phyloP scores from a whole-genome alignment of 2,888 invertebrate species.

The Dexiosoma caninum region DNA sequence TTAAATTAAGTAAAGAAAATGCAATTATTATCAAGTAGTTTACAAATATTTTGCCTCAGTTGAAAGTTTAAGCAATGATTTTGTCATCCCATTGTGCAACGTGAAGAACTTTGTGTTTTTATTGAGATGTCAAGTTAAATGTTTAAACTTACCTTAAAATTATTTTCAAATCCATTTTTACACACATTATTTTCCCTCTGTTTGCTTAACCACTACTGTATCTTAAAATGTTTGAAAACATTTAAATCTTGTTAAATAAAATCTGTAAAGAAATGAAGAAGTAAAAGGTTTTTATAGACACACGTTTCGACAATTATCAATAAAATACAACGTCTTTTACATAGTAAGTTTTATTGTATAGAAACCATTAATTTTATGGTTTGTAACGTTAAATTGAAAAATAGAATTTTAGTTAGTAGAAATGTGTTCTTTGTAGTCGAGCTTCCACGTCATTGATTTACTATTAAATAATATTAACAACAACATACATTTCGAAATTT shows the following conservation, averaged over 20 bases:
- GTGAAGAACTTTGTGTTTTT: no score
- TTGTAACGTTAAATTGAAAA: background rate
- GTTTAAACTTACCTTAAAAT: conserved; percentile 54
- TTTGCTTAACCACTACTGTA: background rate
- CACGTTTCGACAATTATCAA: conserved; percentile 2
- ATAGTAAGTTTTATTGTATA: background rate
- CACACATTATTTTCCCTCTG: background rate
- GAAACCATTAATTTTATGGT: background rate
- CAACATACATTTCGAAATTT: no score
- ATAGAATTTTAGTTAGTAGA: no score
- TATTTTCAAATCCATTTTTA: conserved; percentile 45
- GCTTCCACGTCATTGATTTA: no score
- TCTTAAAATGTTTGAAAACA: conserved; percentile 3
- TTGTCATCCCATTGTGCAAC: no score
- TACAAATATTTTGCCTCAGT: no score
- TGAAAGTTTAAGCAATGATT: no score
- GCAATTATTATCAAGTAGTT: no score
- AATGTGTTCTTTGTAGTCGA: no score
- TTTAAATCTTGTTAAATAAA: conserved; percentile 12
- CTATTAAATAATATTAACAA: no score
- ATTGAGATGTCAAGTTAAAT: no score
- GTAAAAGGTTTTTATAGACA: background rate
- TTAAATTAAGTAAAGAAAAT: no score
- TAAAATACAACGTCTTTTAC: background rate
- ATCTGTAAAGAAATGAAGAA: conserved; percentile 29